Percentiles rank a stretch among this genome's conserved stretches.
phyloP scores from a whole-genome alignment of 2,113 vertebrate genomes.

The Callionymus lyra region DNA sequence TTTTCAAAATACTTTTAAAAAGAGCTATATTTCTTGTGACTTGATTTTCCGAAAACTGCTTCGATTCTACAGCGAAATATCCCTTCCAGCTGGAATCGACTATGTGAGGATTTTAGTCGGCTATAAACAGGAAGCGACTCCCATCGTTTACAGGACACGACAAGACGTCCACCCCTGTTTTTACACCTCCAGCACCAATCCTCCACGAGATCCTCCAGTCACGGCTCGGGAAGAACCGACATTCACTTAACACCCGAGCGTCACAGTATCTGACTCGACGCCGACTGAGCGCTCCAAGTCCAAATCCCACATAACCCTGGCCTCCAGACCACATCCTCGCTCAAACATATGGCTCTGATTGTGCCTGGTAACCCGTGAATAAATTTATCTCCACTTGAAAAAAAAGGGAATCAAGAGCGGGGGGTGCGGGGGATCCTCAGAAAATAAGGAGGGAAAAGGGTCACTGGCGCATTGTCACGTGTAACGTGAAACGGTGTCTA shows the following conservation, averaged over 20 bases:
- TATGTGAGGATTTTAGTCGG: too few species aligned
- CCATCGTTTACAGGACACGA: slow-evolving; percentile 3
- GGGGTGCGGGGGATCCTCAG: background rate
- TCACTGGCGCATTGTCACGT: slow-evolving; percentile 15
- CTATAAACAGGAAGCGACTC: background rate
- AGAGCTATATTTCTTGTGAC: too few species aligned
- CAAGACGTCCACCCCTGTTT: slow-evolving; percentile 23
- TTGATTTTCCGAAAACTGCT: too few species aligned
- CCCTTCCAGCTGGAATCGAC: too few species aligned
- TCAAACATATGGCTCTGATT: slow-evolving; percentile 47
- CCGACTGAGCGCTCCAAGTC: slow-evolving; percentile 24
- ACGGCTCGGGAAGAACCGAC: slow-evolving; percentile 30
- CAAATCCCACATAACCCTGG: slow-evolving; percentile 46
- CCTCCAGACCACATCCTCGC: slow-evolving; percentile 40
- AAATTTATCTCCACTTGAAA: slow-evolving; percentile 30
- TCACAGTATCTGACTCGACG: slow-evolving; percentile 40
- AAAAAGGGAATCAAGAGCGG: slow-evolving; percentile 38
- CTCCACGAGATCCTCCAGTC: slow-evolving; percentile 30
- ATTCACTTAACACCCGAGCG: slow-evolving; percentile 33
- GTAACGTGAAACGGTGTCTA: slow-evolving; percentile 34
- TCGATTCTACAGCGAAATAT: too few species aligned
- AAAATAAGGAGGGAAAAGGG: slow-evolving; percentile 2
- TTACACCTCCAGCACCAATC: slow-evolving; percentile 39
- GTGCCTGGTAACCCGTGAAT: slow-evolving; percentile 29
- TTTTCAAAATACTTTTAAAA: too few species aligned